A percentile compares a stretch with the other conserved stretches of the same genome.
Evolutionary conservation across 2,113 vertebrate genomes (phyloP).

Genomic region (Australoheros scitulus): DNA sequence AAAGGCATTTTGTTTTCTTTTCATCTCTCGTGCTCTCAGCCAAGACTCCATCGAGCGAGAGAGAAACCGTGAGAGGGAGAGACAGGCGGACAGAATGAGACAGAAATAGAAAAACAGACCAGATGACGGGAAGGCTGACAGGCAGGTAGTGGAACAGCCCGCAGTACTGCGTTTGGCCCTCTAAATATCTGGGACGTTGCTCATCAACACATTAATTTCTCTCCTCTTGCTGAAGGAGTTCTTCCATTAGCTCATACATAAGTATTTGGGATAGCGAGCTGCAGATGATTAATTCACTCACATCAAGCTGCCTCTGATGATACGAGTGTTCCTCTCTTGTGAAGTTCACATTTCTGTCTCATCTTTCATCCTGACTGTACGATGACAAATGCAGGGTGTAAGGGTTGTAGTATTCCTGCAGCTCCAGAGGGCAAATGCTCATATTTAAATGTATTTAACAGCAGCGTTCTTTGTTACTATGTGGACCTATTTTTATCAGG

Average conservation of each 20-base stretch:
- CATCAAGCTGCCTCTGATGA: constrained; percentile 43
- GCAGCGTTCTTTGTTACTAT: background rate
- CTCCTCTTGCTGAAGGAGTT: constrained; percentile 37
- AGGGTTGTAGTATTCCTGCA: constrained; percentile 8
- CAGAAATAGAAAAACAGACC: constrained; percentile 37
- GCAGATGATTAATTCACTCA: constrained; percentile 63
- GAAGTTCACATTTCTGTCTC: constrained; percentile 60
- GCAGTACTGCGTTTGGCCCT: constrained; percentile 31
- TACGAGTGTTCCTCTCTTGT: constrained; percentile 42
- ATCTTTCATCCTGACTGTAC: constrained; percentile 47
- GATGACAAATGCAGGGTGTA: constrained; percentile 32
- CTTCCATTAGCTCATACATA: constrained; percentile 62
- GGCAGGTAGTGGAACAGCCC: constrained; percentile 54
- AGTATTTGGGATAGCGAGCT: constrained; percentile 45
- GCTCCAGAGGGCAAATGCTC: constrained; percentile 10
- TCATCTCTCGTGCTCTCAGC: constrained; percentile 53
- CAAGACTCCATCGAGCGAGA: constrained; percentile 36
- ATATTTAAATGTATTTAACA: constrained; percentile 33
- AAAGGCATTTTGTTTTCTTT: constrained; percentile 71
- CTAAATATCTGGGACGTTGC: constrained; percentile 61
- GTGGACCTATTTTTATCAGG: background rate
- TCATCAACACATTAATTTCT: constrained; percentile 60
- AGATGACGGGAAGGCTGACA: constrained; percentile 39
- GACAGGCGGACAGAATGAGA: constrained; percentile 44
- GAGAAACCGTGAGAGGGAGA: background rate